phyloP scores from a whole-genome alignment of 23 tunicate species.

The Botrylloides violaceus region DNA sequence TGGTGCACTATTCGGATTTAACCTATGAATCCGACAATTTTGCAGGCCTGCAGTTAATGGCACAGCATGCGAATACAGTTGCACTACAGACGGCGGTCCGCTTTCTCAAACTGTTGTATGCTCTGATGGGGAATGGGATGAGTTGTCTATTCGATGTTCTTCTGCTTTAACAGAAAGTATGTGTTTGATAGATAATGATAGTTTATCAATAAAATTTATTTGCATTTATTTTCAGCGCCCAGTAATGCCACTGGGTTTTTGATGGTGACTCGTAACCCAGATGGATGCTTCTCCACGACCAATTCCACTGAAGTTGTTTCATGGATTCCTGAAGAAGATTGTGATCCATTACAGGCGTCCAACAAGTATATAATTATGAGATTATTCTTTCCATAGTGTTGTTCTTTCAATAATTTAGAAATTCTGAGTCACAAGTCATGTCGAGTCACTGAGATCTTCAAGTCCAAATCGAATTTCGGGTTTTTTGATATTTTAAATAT shows the following conservation, averaged over 20 bases:
- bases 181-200: no score
- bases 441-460: no score
- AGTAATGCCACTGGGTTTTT: not conserved
- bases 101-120: not conserved
- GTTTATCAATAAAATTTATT: no score
- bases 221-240: not conserved
- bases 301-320: not conserved
- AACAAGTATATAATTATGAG: constrained; percentile 9
- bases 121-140: not conserved
- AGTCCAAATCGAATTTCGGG: no score
- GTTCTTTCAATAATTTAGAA: no score
- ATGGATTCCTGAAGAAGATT: constrained; percentile 11
- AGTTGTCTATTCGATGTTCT: not conserved
- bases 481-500: no score
- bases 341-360: constrained; percentile 4
- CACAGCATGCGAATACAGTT: constrained; percentile 3
- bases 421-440: no score
- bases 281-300: not conserved
- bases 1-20: no score
- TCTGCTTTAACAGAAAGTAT: no score
- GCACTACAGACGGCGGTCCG: not conserved
- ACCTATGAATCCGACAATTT: no score
- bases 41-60: not conserved
- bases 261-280: constrained; percentile 19
- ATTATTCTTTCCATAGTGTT: no score